These are phyloP conservation scores for Gerris lacustris DNA, from an alignment of 2,888 invertebrate genomes.

Conservation along the genomic window DNA sequence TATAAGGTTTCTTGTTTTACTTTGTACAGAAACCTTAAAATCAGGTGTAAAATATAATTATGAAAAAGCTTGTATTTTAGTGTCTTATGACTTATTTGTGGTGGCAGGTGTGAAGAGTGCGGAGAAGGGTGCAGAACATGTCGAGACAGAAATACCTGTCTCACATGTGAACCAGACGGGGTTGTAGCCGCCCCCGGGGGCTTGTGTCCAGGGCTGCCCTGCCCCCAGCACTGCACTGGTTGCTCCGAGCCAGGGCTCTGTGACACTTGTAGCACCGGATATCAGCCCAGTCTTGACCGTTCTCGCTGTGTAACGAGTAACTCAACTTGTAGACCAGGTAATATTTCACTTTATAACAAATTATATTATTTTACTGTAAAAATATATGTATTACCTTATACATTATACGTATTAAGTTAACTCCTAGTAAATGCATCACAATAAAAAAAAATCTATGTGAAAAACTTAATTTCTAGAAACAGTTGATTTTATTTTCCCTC, in stretches of 20 bases:
- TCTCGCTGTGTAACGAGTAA: background rate
- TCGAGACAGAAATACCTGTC: slow-evolving; percentile 55
- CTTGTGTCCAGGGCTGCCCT: slow-evolving; percentile 19
- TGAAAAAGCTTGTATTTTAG: too few relatives aligned
- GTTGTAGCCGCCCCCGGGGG: background rate
- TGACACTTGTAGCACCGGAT: slow-evolving; percentile 6
- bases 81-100: too few relatives aligned
- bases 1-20: too few relatives aligned
- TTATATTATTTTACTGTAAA: too few relatives aligned
- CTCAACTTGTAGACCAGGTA: slow-evolving; percentile 24
- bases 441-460: too few relatives aligned
- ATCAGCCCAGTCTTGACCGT: slow-evolving; percentile 6
- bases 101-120: slow-evolving; percentile 60
- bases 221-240: slow-evolving; percentile 16
- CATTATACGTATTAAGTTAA: too few relatives aligned
- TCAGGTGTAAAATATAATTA: background rate
- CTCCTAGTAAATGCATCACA: too few relatives aligned
- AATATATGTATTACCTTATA: too few relatives aligned
- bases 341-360: background rate
- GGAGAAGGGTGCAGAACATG: slow-evolving; percentile 66
- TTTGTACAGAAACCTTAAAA: background rate
- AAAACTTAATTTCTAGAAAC: too few relatives aligned
- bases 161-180: slow-evolving; percentile 52
- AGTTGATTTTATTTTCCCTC: too few relatives aligned
- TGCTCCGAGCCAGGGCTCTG: slow-evolving; percentile 14